phyloP scores from a whole-genome alignment of 2,797 vertebrate genomes.

The Tenualosa thibaudeaui region DNA sequence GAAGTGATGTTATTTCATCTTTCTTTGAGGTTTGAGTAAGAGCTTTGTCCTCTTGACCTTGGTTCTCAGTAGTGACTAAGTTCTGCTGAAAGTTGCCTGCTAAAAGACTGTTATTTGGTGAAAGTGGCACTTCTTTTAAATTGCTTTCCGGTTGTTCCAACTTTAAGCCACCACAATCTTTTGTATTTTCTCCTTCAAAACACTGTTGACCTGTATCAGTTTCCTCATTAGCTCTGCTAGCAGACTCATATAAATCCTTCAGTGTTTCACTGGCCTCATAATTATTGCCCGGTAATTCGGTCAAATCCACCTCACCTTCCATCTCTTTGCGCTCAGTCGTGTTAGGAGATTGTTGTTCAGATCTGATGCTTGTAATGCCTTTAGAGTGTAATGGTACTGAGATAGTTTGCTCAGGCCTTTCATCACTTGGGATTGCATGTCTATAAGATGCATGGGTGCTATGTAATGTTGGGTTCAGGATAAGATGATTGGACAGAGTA shows the following conservation, averaged over 20 bases:
- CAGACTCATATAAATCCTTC: background rate
- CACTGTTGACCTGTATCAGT: background rate
- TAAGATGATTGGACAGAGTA: background rate
- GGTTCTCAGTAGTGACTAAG: background rate
- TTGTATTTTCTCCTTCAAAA: background rate
- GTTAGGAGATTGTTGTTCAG: background rate
- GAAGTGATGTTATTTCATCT: background rate
- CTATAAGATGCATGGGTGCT: background rate
- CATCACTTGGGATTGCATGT: background rate
- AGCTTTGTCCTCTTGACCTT: background rate
- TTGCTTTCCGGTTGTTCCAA: background rate
- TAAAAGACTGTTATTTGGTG: background rate
- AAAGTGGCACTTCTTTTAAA: background rate
- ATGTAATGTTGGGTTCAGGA: background rate
- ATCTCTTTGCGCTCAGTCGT: no score
- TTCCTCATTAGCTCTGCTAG: background rate
- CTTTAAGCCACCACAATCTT: background rate
- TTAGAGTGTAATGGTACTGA: background rate
- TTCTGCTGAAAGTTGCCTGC: background rate
- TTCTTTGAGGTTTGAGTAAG: background rate
- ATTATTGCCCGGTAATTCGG: background rate
- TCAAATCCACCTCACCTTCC: no score
- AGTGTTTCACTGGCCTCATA: background rate
- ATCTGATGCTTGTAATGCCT: background rate
- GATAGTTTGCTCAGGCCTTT: background rate